phyloP scores from a whole-genome alignment of 2,113 vertebrate species.

The Solea senegalensis region DNA sequence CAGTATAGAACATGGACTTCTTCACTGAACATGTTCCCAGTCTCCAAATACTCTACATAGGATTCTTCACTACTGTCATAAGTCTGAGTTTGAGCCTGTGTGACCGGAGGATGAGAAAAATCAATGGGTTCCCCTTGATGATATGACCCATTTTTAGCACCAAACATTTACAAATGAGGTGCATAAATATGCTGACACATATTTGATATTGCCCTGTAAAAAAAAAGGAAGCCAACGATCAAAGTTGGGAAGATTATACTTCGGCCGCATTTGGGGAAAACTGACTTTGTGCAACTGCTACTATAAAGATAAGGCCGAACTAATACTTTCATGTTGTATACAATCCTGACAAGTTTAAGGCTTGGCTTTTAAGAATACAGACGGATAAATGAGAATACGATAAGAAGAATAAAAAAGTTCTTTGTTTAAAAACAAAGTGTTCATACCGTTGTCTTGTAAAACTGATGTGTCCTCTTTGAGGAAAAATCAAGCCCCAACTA shows the following conservation, averaged over 20 bases:
- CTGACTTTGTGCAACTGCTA: not conserved
- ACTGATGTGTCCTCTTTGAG: constrained; percentile 18
- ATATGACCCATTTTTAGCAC: not conserved
- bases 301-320: constrained; percentile 20
- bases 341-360: constrained; percentile 16
- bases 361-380: not conserved
- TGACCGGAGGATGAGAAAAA: not conserved
- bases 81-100: not conserved
- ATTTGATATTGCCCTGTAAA: not conserved
- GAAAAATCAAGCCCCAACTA: constrained; percentile 5
- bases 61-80: too few species aligned
- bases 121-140: not conserved
- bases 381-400: constrained; percentile 10
- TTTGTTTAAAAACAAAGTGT: not conserved
- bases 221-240: not conserved
- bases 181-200: not conserved
- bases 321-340: constrained; percentile 19
- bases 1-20: not conserved
- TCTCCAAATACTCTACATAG: too few species aligned
- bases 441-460: constrained; percentile 11
- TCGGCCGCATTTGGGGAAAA: not conserved
- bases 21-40: too few species aligned
- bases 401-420: not conserved
- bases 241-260: constrained; percentile 14
- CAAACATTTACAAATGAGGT: not conserved